Evolutionary conservation across 2,797 vertebrate species (phyloP).

Genomic region (Myioborus miniatus): DNA sequence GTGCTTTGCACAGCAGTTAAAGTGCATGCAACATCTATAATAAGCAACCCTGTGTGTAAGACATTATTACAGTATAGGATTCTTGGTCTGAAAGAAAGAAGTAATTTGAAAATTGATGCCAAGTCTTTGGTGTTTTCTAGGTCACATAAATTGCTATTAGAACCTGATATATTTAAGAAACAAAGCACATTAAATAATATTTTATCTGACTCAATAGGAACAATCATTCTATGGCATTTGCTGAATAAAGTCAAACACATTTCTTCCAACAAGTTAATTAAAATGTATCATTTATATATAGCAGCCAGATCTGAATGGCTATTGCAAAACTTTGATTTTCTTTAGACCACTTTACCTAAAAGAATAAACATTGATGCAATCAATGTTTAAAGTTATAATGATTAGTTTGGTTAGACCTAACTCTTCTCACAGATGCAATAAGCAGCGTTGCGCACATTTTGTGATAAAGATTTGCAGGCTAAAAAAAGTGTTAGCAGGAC

Average conservation of each 20-base stretch:
- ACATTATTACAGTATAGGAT: conserved; percentile 53
- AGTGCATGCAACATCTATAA: conserved; percentile 59
- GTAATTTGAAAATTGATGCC: conserved; percentile 42
- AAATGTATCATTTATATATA: background rate
- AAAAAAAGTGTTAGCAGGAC: background rate
- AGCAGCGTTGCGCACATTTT: background rate
- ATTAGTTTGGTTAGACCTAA: background rate
- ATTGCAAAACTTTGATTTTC: background rate
- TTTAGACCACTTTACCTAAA: background rate
- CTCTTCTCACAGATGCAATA: background rate
- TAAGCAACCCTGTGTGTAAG: conserved; percentile 39
- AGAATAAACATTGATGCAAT: background rate
- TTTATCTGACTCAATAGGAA: conserved; percentile 44
- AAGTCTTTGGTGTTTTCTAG: conserved; percentile 49
- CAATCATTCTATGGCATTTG: background rate
- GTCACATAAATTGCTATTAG: conserved; percentile 58
- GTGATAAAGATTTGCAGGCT: background rate
- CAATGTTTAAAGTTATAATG: background rate
- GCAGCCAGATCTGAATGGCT: background rate
- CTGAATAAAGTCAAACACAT: conserved; percentile 6
- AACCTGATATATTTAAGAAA: conserved; percentile 27
- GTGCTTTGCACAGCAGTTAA: conserved; percentile 61
- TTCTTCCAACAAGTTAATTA: background rate
- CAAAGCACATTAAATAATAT: background rate
- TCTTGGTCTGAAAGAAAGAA: conserved; percentile 52